Evolutionary conservation across 1,140 invertebrate genomes (phyloP), one percentile per base, ranked within the genome.

Genomic region (Globodera rostochiensis): DNA sequence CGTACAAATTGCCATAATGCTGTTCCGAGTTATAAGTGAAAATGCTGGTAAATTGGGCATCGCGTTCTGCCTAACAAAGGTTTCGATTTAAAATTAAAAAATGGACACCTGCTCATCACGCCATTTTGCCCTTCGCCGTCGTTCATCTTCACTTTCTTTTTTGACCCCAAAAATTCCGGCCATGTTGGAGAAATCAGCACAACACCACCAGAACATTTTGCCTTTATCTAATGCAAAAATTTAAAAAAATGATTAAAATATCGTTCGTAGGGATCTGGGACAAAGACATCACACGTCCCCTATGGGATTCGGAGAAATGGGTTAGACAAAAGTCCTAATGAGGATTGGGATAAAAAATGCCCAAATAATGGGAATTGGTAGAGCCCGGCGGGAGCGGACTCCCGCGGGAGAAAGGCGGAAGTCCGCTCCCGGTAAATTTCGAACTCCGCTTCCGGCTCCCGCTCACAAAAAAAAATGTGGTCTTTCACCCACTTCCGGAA

Each of bases 11-110:
- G 66, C 66, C 47, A 74, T 85, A 87, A 45, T 85, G 49, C 19
- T 69, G 57, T 64, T 87, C 85, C 9, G 86, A 82, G 60, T 86
- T 87, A 74, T 86, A 86, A 4, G 85, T 86, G 69, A 87, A 86
- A 57, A 81, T 78, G 15, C 64, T 78, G 19, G 77, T 70, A 60
- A 71, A 84, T 19, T 64, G 73, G 8, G 71, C 57, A 13, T 82
- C 80, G 5, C 6, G 11, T 64, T 64, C 11, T 13, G 57, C 15
- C 57, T 64, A 64, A 64, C 60, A 60, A 71, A 67, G 19, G 36
- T 69, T 69, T 19, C 36, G 49, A 36, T 36, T 49, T 21, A 13
- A 64, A 64, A 64, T 64, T 64, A 53, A 53, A 53, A 53, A 53
- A 53, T 53, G 50, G 50, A 6, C 50, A 53, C 50, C 50, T 53